Percentiles rank a stretch among this genome's conserved stretches.
Evolutionary conservation across 2,888 invertebrate species (phyloP).

Genomic region (Athripsodes cinereus): DNA sequence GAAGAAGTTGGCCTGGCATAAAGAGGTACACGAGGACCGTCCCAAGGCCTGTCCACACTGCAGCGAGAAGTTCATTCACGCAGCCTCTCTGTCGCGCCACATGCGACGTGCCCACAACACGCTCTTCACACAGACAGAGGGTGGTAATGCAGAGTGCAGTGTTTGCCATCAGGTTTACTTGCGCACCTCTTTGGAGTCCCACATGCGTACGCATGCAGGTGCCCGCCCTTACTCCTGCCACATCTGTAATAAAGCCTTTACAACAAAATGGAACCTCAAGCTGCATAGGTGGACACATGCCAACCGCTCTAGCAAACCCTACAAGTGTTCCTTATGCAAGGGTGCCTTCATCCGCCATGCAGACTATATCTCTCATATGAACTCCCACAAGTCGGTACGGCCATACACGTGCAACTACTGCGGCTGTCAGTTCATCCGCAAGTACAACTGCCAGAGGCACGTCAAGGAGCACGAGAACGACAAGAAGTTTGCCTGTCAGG

Average conservation of each 20-base stretch:
- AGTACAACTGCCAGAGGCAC: slow-evolving; percentile 83
- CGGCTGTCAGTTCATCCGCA: slow-evolving; percentile 82
- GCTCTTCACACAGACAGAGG: slow-evolving; percentile 59
- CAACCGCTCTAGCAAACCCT: slow-evolving; percentile 75
- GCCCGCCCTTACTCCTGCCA: slow-evolving; percentile 72
- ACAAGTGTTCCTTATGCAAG: slow-evolving; percentile 76
- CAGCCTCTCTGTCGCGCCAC: slow-evolving; percentile 76
- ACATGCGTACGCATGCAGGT: slow-evolving; percentile 73
- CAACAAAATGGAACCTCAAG: slow-evolving; percentile 86
- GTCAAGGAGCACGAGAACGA: slow-evolving; percentile 77
- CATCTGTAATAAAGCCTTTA: slow-evolving; percentile 79
- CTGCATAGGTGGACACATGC: slow-evolving; percentile 87
- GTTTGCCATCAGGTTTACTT: slow-evolving; percentile 74
- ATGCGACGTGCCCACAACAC: slow-evolving; percentile 75
- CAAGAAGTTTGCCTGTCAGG: slow-evolving; percentile 69
- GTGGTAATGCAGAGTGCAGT: slow-evolving; percentile 63
- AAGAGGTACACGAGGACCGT: slow-evolving; percentile 75
- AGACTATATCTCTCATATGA: slow-evolving; percentile 78
- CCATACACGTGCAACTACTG: slow-evolving; percentile 88
- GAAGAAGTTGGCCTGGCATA: slow-evolving; percentile 80
- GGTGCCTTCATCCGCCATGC: slow-evolving; percentile 78
- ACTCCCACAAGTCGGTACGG: slow-evolving; percentile 75
- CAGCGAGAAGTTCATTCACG: slow-evolving; percentile 81
- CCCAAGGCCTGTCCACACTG: slow-evolving; percentile 82
- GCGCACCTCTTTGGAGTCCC: slow-evolving; percentile 71